Evolutionary conservation across 53 echinoderm and acorn worm species (phyloP), one percentile per base, ranked within the genome.

Genomic region (Paracentrotus lividus): DNA sequence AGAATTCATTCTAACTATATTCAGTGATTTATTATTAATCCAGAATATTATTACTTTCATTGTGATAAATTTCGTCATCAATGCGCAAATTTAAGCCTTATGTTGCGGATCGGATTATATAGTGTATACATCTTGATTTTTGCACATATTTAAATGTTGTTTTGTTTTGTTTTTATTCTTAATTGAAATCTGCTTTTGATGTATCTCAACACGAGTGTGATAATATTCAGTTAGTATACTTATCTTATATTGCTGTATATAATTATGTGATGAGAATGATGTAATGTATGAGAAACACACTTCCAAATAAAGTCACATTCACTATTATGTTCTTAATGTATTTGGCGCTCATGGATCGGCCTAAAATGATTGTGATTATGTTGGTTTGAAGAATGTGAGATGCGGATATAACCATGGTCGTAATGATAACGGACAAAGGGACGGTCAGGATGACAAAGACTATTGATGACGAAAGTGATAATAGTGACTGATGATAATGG

Each of bases 241-340:
- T n/a, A n/a, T n/a, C n/a, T n/a, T n/a, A n/a, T n/a, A n/a, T n/a
- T n/a, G n/a, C n/a, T n/a, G n/a, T n/a, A n/a, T n/a, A n/a, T n/a
- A n/a, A n/a, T n/a, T n/a, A n/a, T n/a, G n/a, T n/a, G n/a, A n/a
- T n/a, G n/a, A n/a, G n/a, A n/a, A n/a, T n/a, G n/a, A n/a, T n/a
- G 18, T 16, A 9, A 69, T 34, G 69, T 38, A 38, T 69, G 69
- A 36, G 16, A 15, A 15, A 87, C 27, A 87, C 87, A 87, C 87
- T 87, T 87, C 87, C 87, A 87, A 87, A 87, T 87, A 56, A 87
- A 87, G 0, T 54, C 57, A 87, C 32, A 84, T 84, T 84, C 84
- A 84, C 84, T 49, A n/a, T n/a, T n/a, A 24, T 84, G 45, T 45
- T 84, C 12, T n/a, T 49, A 69, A 69, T 10, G 16, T 69, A 69